Evolutionary conservation across 1,140 invertebrate genomes (phyloP), one percentile per base, ranked within the genome.

Genomic region (Pseudoatta argentina): DNA sequence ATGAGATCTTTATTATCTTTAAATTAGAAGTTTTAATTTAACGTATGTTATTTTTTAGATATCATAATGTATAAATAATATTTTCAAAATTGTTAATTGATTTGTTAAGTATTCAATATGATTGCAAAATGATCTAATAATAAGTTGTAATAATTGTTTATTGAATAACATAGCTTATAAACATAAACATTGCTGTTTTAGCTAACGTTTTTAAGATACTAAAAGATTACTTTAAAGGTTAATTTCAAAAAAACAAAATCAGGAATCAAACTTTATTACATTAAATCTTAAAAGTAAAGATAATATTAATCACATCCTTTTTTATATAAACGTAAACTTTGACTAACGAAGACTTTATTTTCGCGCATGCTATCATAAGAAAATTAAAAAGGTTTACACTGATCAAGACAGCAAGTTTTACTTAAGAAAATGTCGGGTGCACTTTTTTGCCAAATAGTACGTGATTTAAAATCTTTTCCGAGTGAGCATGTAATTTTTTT

Each of bases 381-480:
- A 72, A 72, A 72, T 82, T 57, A 48, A 59, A 12, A 44, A 72
- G 30, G 39, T 72, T 72, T 44, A 27, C 12, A 16, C 3, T 4
- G 59, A 27, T 21, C 59, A 59, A 16, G n/a, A 27, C n/a, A 18
- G 18, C 34, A 18, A 61, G 24, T 72, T 59, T 48, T 57, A 16
- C 57, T 8, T 44, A 27, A 71, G 24, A 53, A 34, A 59, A 69
- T 7, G 2, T 57, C 34, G 1, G 12, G 18, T 6, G 4, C 34
- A 78, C 18, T 27, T 59, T 39, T 30, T 59, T 55, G 21, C 12
- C 10, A 14, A 14, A 72, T 61, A 72, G 2, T 57, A 39, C 34
- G 1, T 59, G 18, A 24, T 82, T 73, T 73, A 48, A 73, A 73
- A 73, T 83, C 14, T 48, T 83, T 61, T 53, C 5, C 30, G 16